Base-by-base conservation (phyloP, 2,888 invertebrate species). In the Heliconius erato region DNA sequence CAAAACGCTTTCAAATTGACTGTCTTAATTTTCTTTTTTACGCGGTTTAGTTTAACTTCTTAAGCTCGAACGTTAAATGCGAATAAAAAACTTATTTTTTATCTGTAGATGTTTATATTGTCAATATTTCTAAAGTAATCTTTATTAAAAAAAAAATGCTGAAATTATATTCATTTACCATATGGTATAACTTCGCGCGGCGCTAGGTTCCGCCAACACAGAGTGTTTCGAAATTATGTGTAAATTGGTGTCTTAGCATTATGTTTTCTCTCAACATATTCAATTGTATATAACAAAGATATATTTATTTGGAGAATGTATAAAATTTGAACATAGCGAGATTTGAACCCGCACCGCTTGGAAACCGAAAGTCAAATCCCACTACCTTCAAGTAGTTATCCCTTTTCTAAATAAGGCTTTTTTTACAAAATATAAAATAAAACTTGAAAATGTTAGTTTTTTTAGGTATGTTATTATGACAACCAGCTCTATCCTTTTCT, bases 1-100 rank as follows among this genome's bases (percentile, higher is more conserved):
- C 40, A n/a, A 71, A 71, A 71, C 3, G 23, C n/a, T 40, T 71
- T 40, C 35, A 71, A 71, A 71, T 71, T 69, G 12, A 40, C 63
- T 71, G 23, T n/a, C n/a, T 23, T 40, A 71, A 69, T 19, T 4
- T 71, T 40, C n/a, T 40, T n/a, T 40, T n/a, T 40, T 40, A 71
- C 12, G 35, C 68, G 3, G 35, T 23, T 69, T 23, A 35, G 35
- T 69, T 32, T 32, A 35, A 23, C 32, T 69, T 35, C 19, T 68
- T 68, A 28, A 68, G 68, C 2, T 68, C 28, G 9, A 68, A 69
- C 19, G 16, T 69, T 35, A 35, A 69, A 35, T 35, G 23, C 9
- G 19, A 69, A 69, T 67, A 12, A 63, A 63, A 63, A n/a, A 11
- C 11, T 63, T 63, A 12, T n/a, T n/a, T 63, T 63, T 63, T 63